Base-by-base conservation (phyloP, 2,888 invertebrate species). In the Tetranychus truncatus region DNA sequence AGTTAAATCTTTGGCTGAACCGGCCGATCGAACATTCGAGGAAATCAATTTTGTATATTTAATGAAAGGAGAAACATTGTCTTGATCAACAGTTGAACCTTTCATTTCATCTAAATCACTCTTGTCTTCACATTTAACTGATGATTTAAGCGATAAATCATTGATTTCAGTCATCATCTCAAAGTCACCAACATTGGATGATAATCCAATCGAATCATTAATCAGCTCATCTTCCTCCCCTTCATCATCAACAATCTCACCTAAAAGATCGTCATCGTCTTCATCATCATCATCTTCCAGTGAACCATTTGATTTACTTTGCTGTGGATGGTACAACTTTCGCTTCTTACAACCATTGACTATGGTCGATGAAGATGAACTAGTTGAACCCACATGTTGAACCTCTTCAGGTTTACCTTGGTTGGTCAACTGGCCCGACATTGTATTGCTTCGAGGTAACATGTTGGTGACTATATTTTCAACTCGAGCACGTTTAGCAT, bases 391-490 rank as follows among this genome's bases (percentile, higher is more conserved):
- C 20, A 20, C 69, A 69, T 9, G 20, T 24, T 11, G 34, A 24
- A 6, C 21, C 18, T 20, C 34, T 20, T 69, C 69, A 69, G 20
- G 11, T 66, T 66, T 66, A 69, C 20, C 21, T 20, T 11, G 11
- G 6, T 20, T 69, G 20, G 6, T 69, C 20, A 24, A 20, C 11
- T n/a, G n/a, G 7, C 21, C 34, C 18, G 21, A 24, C 6, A 8
- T 24, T 69, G 69, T 2, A 24, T 24, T 24, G 78, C 24, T 79
- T 78, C 46, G 78, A 72, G 74, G 76, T 45, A 75, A 88, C 91
- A 95, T 95, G 79, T 90, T 91, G 79, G 91, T 92, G 80, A 95
- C 92, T 81, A 95, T 95, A 83, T 92, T 93, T 85, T 95, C 95
- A 79, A 95, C 93, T 80, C 95, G 88, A 71, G 93, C 93, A 80